Conservation (phyloP, 2,113 vertebrate species). For the Sus scrofa region T2T-Sscrofa CM000828.6:62644501-62645000, state of each 20-base stretch:
- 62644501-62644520: constrained; percentile 50
- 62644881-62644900: not conserved
- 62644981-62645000: not conserved
- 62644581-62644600: not conserved
- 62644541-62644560: not conserved
- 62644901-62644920: not conserved
- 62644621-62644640: not conserved
- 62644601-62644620: not conserved
- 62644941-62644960: not conserved
- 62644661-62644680: not conserved
- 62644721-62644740: not conserved
- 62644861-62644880: not conserved
- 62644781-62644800: not conserved
- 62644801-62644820: not conserved
- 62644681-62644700: rapidly evolving
- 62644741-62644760: not conserved
- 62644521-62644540: not conserved
- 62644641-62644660: not conserved
- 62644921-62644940: not conserved
- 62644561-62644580: too few species aligned
- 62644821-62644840: not conserved
- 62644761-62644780: not conserved
- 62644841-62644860: not conserved
- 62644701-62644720: not conserved
- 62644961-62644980: not conserved